Evolutionary conservation across 2,888 invertebrate genomes (phyloP), one percentile per base, ranked within the genome.

Genomic region (Hypomecis atomaria): DNA sequence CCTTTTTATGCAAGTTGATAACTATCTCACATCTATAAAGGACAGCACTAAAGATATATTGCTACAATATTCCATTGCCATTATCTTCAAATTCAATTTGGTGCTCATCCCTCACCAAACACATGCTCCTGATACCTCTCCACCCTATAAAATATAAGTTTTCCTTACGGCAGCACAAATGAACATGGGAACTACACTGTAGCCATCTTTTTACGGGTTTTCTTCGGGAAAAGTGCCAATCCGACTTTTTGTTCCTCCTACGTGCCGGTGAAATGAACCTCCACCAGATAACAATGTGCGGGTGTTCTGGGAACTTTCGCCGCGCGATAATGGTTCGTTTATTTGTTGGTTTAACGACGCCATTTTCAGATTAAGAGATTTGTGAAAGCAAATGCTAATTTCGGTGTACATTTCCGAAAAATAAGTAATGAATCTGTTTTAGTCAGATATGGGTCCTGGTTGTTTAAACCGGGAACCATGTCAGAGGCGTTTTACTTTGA

Each of bases 181-280:
- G 62, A 53, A 48, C 62, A 42, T 9, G 53, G 38, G 53, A 62
- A 48, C 57, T 62, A 62, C 50, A 50, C n/a, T 44, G 62, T 62
- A 48, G 49, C n/a, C 48, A 37, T 5, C 37, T 56, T 61, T 62
- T 52, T 62, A 52, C 23, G 36, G 36, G 42, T 58, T 52, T 58
- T 52, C 61, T 54, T 13, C 36, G 13, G 13, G 57, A 40, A 40
- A 58, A 63, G 23, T 58, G 58, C 62, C 58, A 37, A 54, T 63
- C 48, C 48, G n/a, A 38, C 53, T 58, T 57, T 63, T 58, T 62
- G 45, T 52, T 62, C 40, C 9, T 49, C n/a, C 11, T 47, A 53
- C 48, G 38, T 48, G 49, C 44, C 8, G 34, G 38, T 10, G 33
- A 43, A 53, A 62, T 43, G 23, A 13, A 44, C 34, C 23, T 52